A percentile compares a stretch with the other conserved stretches of the same genome.
Conservation (phyloP, 2,113 vertebrate genomes). For the Tychaedon coryphoeus region DNA sequence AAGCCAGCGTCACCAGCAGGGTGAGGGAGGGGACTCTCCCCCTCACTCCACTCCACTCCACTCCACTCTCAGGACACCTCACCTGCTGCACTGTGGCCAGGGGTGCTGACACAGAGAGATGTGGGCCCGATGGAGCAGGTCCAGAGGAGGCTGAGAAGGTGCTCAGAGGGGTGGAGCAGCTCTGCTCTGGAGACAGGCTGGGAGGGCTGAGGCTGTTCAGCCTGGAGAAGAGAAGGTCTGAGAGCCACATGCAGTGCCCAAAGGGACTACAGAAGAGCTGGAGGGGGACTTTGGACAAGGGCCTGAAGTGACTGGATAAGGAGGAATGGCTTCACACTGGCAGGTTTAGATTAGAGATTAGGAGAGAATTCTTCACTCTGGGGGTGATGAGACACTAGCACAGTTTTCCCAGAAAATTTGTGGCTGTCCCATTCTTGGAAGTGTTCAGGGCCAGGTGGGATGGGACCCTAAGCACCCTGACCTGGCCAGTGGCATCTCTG, state of each 20-base stretch:
- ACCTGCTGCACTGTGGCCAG: not conserved
- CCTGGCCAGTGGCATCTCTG: not conserved
- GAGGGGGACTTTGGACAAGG: not conserved
- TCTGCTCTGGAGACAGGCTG: not conserved
- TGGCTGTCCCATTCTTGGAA: not conserved
- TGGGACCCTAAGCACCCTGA: not conserved
- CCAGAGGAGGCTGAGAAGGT: not conserved
- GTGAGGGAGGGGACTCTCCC: not conserved
- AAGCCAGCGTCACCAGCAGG: not conserved
- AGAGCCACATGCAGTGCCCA: not conserved
- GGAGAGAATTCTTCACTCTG: not conserved
- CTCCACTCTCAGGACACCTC: not conserved
- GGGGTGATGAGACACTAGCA: not conserved
- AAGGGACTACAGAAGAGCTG: not conserved
- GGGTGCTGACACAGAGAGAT: not conserved
- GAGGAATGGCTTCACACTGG: not conserved
- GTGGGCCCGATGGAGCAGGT: not conserved
- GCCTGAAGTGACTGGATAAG: not conserved
- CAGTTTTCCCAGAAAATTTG: not conserved
- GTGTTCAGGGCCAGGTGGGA: not conserved
- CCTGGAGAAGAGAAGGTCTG: not conserved
- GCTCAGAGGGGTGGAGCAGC: not conserved
- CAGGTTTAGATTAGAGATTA: not conserved
- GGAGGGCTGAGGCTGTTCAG: not conserved
- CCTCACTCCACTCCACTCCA: rapidly evolving